phyloP scores from a whole-genome alignment of 2,888 invertebrate genomes.

The Celastrina argiolus region DNA sequence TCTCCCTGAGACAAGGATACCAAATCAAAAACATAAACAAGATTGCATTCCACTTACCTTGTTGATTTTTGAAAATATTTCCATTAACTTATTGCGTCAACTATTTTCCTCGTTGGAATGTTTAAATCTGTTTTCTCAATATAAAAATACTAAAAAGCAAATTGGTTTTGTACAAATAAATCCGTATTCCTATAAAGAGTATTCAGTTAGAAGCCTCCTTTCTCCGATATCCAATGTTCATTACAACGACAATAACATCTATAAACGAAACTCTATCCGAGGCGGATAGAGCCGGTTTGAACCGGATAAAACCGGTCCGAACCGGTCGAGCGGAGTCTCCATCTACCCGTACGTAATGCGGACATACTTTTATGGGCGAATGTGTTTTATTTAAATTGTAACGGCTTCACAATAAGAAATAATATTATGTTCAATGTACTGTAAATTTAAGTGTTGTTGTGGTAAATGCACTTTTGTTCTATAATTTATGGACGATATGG shows the following conservation, averaged over 20 bases:
- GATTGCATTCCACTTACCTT: not conserved
- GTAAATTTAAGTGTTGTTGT: not conserved
- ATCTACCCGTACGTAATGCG: not conserved
- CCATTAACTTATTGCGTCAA: not conserved
- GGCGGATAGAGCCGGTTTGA: not conserved
- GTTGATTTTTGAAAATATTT: not conserved
- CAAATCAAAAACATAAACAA: not conserved
- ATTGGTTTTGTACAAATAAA: constrained; percentile 7
- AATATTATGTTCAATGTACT: not conserved
- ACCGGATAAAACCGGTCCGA: not conserved
- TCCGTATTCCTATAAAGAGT: not conserved
- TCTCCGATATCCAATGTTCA: not conserved
- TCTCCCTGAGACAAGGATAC: not conserved
- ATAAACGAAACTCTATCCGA: constrained; percentile 10
- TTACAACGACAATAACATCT: constrained; percentile 8
- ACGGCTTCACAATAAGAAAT: not conserved
- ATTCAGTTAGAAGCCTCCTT: constrained; percentile 7
- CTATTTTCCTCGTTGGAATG: not conserved
- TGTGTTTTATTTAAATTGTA: constrained; percentile 10
- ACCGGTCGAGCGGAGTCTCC: not conserved
- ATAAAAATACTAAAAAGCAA: not conserved
- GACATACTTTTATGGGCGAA: not conserved
- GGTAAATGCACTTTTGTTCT: not conserved
- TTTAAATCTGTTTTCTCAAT: not conserved
- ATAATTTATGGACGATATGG: too few relatives aligned